A percentile compares a stretch with the other conserved stretches of the same genome.
These are phyloP conservation scores for Addax nasomaculatus DNA, from an alignment of 2,113 vertebrate genomes.

Conservation along the genomic window DNA sequence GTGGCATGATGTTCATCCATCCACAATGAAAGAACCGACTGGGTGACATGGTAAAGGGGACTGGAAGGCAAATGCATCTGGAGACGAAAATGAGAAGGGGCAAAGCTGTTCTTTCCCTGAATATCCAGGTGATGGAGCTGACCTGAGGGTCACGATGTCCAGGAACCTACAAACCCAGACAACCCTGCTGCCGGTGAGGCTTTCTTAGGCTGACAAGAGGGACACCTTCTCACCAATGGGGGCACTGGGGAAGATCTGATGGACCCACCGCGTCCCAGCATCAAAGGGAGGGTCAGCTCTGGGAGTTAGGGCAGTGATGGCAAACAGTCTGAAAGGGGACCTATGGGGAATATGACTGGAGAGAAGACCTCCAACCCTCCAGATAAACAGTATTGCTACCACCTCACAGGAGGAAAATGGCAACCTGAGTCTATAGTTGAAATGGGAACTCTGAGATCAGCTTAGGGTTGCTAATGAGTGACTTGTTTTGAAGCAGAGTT, in stretches of 20 bases:
- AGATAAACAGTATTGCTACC: neutral
- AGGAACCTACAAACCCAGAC: neutral
- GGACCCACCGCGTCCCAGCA: neutral
- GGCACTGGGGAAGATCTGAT: fast-evolving
- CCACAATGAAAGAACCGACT: neutral
- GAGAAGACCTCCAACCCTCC: neutral
- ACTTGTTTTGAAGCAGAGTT: neutral
- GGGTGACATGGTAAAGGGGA: neutral
- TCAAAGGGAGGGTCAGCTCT: neutral
- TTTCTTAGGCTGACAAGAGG: neutral
- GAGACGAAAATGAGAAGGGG: neutral
- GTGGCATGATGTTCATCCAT: neutral
- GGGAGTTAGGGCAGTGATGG: neutral
- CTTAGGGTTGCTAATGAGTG: neutral
- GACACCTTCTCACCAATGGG: neutral
- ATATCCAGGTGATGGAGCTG: neutral
- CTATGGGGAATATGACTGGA: neutral
- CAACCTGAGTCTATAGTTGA: neutral
- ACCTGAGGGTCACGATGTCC: neutral
- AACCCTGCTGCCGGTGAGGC: fast-evolving
- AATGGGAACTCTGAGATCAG: neutral
- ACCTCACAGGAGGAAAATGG: neutral
- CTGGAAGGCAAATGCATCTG: neutral
- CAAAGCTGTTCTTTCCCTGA: neutral
- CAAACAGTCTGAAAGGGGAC: neutral